These are phyloP conservation scores for Parthenolecanium corni DNA, from an alignment of 2,888 invertebrate species.

Conservation along the genomic window DNA sequence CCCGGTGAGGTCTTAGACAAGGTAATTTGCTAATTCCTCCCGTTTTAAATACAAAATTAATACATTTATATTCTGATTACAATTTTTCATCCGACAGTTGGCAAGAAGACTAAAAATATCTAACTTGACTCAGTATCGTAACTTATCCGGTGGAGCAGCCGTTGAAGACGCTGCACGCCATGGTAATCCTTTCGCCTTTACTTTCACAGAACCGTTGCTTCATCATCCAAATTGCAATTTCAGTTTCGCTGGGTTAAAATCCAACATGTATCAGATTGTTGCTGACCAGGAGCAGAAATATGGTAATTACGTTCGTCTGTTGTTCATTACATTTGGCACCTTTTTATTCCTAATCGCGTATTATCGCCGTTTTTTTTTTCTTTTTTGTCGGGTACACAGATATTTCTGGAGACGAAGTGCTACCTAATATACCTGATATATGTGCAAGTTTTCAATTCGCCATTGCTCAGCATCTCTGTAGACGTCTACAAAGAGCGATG, in stretches of 20 bases:
- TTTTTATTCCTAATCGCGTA: neutral
- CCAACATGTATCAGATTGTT: slow-evolving; percentile 47
- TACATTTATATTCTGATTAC: neutral
- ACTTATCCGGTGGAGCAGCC: slow-evolving; percentile 69
- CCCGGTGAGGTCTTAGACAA: slow-evolving; percentile 93
- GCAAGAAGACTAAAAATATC: slow-evolving; percentile 72
- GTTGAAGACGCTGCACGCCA: slow-evolving; percentile 66
- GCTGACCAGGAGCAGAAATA: slow-evolving; percentile 48
- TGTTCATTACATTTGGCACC: neutral
- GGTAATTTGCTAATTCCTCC: slow-evolving; percentile 40
- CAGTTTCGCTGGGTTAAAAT: slow-evolving; percentile 75
- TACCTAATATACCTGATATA: slow-evolving; percentile 64
- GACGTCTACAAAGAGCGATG: slow-evolving; percentile 72
- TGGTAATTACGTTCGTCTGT: no score
- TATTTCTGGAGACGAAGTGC: slow-evolving; percentile 53
- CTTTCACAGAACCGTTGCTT: slow-evolving; percentile 54
- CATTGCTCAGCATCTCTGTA: slow-evolving; percentile 63
- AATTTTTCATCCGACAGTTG: slow-evolving; percentile 42
- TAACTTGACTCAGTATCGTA: slow-evolving; percentile 60
- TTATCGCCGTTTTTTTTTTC: slow-evolving; percentile 1
- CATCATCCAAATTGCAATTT: slow-evolving; percentile 71
- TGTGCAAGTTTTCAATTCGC: slow-evolving; percentile 75
- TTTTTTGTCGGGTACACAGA: slow-evolving; percentile 35
- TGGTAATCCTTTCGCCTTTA: slow-evolving; percentile 51
- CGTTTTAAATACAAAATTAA: neutral